Evolutionary conservation across 2,113 vertebrate genomes (phyloP), one percentile per base, ranked within the genome.

Genomic region (Nycticryphes semicollaris): DNA sequence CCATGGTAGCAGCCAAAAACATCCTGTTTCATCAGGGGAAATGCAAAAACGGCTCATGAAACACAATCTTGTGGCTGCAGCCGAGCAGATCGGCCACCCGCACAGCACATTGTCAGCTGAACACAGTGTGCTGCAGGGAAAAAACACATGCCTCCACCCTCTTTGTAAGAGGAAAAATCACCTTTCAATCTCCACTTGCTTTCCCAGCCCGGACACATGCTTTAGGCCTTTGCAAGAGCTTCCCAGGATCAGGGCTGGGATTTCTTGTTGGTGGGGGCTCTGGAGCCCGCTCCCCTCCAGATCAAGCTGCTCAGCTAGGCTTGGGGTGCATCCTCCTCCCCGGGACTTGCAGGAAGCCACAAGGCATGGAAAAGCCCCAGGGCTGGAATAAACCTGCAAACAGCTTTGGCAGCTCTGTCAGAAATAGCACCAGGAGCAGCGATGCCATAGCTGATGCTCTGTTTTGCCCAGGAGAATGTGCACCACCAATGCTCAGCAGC

Each of bases 41-140:
- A 30, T 84, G 84, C n/a, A 97, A 84, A 37, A 96, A 96, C 1
- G 89, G 70, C 87, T 97, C 93, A 30, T 93, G 94, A 81, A 97
- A 88, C 30, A 88, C 30, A 3, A 90, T 89, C 48, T 37, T 37
- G 8, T 93, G 91, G 93, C 87, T 62, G 56, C 82, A 84, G 56
- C 76, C 63, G 87, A 96, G 87, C 35, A 76, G 80, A 59, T 72
- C 51, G 1, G 77, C 89, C 62, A 74, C 60, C 43, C 10, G 28
- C 10, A 53, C 6, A 4, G 72, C 47, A 64, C 54, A 64, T 92
- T 96, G 93, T 9, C 8, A n/a, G 28, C 45, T 48, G 17, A 47
- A 62, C 80, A 17, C 47, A n/a, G 59, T 0, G 0, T 37, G 70
- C 74, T 68, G 53, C 45, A 14, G 41, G 76, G 45, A 33, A 45